Evolutionary conservation across 2,797 vertebrate genomes (phyloP).

Genomic region (Numenius phaeopus): DNA sequence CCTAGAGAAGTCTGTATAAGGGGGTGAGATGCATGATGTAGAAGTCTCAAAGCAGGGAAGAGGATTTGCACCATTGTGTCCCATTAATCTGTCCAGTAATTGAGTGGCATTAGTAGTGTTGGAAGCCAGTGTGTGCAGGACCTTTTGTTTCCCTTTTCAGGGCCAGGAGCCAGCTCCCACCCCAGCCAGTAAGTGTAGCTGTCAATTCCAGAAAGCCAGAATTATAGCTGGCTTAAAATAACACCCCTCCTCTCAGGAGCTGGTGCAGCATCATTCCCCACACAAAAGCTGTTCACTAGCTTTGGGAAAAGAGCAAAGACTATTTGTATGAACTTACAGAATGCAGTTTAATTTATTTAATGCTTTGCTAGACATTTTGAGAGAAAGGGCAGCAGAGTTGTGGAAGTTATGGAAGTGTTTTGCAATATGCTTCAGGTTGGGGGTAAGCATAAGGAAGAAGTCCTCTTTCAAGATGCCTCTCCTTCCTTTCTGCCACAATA

Average conservation of each 20-base stretch:
- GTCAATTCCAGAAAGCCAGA: background rate
- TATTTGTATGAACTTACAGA: background rate
- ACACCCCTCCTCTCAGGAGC: background rate
- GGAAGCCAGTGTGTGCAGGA: background rate
- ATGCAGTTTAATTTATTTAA: background rate
- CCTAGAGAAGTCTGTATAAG: background rate
- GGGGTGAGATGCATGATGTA: accelerated
- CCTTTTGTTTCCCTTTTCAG: background rate
- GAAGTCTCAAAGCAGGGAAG: background rate
- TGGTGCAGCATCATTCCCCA: background rate
- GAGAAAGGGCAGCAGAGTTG: background rate
- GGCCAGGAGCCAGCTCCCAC: background rate
- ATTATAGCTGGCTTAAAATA: constrained; percentile 8
- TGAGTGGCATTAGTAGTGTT: background rate
- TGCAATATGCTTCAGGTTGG: background rate
- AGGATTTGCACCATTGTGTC: background rate
- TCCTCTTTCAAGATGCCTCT: background rate
- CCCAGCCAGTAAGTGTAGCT: background rate
- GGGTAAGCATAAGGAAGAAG: background rate
- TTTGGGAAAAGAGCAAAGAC: background rate
- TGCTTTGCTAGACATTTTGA: background rate
- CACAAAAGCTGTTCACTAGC: constrained; percentile 31
- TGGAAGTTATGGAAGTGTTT: background rate
- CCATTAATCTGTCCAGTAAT: background rate
- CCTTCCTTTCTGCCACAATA: background rate